Base-by-base conservation (phyloP, 2,797 vertebrate genomes). In the Amblyopsis hoosieri region DNA sequence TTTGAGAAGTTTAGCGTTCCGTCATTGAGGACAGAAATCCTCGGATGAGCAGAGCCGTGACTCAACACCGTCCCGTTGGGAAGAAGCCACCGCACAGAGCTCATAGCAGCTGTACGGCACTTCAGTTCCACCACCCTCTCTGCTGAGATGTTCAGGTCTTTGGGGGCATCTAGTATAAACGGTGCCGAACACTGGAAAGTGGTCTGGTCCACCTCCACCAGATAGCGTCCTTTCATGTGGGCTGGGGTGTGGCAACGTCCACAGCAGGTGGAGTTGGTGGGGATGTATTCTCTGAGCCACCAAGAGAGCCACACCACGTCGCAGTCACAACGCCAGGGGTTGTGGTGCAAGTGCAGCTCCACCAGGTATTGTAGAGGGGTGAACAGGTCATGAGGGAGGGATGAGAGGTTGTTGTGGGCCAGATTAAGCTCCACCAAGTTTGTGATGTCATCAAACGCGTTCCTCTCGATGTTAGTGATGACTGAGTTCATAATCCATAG, bases 401-500 rank as follows among this genome's bases (percentile, higher is more conserved):
- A 96, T 5, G 95, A 96, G 75, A 98, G 92, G 90, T 98, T 99
- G 84, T 99, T 99, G 90, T 99, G 97, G 79, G 97, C 97, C 89
- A 99, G 82, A 90, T 99, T 99, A 81, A 99, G 94, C 86, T 99
- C 97, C 87, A 97, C 96, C 85, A 99, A 90, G 0, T 93, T 95
- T 50, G 94, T 95, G 76, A 98, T 94, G 87, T 96, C 96, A 66
- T 99, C 97, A 71, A 99, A 99, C 69, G 97, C 97, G 71, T 99
- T 98, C 31, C 97, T 93, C 80, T 98, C 97, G 37, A 99, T 97
- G 65, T 82, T 81, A 72, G 88, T 94, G 81, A 99, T 94, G 79
- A 94, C 96, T 12, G 97, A 97, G 92, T 97, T 99, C 97, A 99
- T 99, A 81, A 99, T 96, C 97, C 97, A 99, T 13, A 99, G 92